These are phyloP conservation scores for Grantiella picta DNA, from an alignment of 2,113 vertebrate genomes.

Conservation along the genomic window DNA sequence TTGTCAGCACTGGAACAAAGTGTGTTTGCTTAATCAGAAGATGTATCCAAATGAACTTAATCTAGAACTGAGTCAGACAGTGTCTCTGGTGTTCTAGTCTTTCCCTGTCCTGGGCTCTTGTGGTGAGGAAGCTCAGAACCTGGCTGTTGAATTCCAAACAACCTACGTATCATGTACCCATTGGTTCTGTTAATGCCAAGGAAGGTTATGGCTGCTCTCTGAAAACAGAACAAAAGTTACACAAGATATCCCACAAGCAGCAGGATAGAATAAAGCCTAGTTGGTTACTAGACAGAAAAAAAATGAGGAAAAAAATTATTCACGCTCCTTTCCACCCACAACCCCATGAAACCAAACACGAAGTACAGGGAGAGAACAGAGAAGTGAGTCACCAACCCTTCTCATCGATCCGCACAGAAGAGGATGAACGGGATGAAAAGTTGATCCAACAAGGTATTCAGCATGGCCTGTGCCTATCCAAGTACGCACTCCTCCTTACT, in stretches of 20 bases:
- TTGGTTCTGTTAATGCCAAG: neutral
- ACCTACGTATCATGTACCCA: fast-evolving
- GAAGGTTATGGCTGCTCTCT: neutral
- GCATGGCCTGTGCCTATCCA: neutral
- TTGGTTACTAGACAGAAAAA: neutral
- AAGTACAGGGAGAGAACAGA: neutral
- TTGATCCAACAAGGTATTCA: neutral
- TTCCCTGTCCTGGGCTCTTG: neutral
- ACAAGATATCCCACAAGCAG: neutral
- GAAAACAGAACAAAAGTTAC: neutral
- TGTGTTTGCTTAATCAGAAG: neutral
- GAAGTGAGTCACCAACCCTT: neutral
- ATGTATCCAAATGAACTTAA: neutral
- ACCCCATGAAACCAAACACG: neutral
- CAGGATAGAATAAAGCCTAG: neutral
- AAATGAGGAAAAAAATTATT: neutral
- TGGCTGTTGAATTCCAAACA: neutral
- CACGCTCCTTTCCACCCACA: fast-evolving
- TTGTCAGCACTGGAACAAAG: neutral
- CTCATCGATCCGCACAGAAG: fast-evolving
- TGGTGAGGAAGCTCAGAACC: neutral
- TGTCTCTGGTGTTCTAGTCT: neutral
- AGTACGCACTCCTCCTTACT: fast-evolving
- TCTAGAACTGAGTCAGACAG: neutral
- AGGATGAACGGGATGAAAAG: fast-evolving